Base-by-base conservation (phyloP, 2,888 invertebrate species). In the Drosophila ezoana region DNA sequence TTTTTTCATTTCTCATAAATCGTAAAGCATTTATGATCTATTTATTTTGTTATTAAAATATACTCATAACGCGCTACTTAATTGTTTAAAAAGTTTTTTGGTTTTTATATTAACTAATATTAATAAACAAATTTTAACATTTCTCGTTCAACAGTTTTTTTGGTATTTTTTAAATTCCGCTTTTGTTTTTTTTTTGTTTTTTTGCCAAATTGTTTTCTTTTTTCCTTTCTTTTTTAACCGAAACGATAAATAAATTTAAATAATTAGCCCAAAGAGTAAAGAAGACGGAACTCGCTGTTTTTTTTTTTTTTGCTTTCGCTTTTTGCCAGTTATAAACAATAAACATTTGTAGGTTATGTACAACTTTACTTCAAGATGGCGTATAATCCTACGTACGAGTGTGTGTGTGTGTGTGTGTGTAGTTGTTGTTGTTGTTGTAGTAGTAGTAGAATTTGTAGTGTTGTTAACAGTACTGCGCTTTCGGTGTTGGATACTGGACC, bases 41-140 rank as follows among this genome's bases (percentile, higher is more conserved):
- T 44, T 63, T 61, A 45, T 51, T 52, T 81, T 75, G 47, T 73
- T 83, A 79, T 84, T 73, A 89, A 87, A 87, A 85, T 87, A 89
- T 83, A 87, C 73, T 74, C 73, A 89, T 85, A 89, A 85, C 88
- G 80, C 78, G 83, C 85, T 86, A 82, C 89, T 89, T 89, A 89
- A 87, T 87, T 72, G 65, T 83, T 89, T 89, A 79, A 87, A 89
- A 89, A 87, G 71, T 35, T 6, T 35, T 84, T 52, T 18, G 2
- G 28, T 73, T 73, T 70, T 63, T 72, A 52, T 72, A 61, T 75
- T 89, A 81, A 87, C 78, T 85, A 84, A 87, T 84, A 81, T 87
- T 75, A 85, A 84, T 89, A 87, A 87, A 88, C 88, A 82, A 87
- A 78, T 82, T 79, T 67, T 76, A 83, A 87, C 85, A 76, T 86